These are phyloP conservation scores for Hetaerina titia DNA, from an alignment of 2,888 invertebrate genomes.

Conservation along the genomic window DNA sequence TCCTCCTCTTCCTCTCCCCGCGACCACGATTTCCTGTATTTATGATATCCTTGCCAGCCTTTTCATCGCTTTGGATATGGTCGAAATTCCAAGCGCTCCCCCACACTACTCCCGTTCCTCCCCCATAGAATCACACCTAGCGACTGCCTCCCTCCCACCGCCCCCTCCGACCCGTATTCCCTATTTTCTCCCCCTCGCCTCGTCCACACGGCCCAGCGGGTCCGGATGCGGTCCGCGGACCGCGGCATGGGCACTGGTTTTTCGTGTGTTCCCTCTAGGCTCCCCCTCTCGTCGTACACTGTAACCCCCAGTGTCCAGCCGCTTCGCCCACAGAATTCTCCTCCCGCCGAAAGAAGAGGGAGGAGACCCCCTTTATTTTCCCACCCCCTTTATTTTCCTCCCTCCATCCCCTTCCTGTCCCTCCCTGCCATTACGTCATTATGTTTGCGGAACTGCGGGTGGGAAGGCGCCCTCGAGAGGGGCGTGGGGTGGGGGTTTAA, in stretches of 20 bases:
- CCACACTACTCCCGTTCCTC: not conserved
- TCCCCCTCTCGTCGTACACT: not conserved
- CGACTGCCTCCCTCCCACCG: not conserved
- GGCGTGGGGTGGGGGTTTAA: not conserved
- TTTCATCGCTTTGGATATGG: not conserved
- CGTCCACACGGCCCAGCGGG: not conserved
- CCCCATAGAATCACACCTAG: not conserved
- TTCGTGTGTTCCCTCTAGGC: not conserved
- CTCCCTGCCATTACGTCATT: not conserved
- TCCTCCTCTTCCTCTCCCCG: not conserved
- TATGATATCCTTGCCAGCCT: not conserved
- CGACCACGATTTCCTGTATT: conserved; percentile 17
- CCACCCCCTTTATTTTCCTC: not conserved
- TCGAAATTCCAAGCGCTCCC: not conserved
- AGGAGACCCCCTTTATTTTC: not conserved
- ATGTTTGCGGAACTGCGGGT: conserved; percentile 11
- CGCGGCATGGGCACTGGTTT: not conserved
- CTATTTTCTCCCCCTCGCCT: not conserved
- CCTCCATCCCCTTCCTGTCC: not conserved
- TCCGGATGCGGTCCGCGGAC: not conserved
- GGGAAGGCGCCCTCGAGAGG: not conserved
- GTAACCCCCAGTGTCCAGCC: too few relatives aligned
- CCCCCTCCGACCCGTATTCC: not conserved
- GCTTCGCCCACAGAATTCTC: too few relatives aligned
- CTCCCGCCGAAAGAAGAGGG: not conserved